phyloP scores from a whole-genome alignment of 2,113 vertebrate species.

The Pseudorectes ferrugineus region DNA sequence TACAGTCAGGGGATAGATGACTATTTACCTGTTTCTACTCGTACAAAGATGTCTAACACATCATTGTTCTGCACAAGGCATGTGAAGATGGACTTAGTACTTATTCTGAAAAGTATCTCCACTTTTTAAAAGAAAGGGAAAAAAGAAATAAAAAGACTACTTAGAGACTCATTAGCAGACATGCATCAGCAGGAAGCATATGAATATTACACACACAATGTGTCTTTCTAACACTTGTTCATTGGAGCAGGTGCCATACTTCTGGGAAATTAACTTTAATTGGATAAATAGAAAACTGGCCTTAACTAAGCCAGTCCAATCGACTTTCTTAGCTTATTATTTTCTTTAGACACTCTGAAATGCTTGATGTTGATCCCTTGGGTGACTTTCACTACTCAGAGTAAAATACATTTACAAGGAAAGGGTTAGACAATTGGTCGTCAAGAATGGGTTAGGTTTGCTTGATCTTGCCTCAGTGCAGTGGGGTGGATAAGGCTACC shows the following conservation, averaged over 20 bases:
- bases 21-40: constrained; percentile 72
- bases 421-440: not conserved
- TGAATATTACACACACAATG: not conserved
- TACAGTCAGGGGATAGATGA: constrained; percentile 65
- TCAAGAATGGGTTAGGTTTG: not conserved
- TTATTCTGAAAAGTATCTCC: constrained; percentile 5
- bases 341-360: not conserved
- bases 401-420: not conserved
- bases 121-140: not conserved
- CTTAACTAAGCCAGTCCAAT: not conserved
- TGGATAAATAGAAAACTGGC: constrained; percentile 2
- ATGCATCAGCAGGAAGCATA: constrained; percentile 2
- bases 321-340: not conserved
- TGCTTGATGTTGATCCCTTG: not conserved
- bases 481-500: not conserved
- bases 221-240: not conserved
- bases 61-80: constrained; percentile 35
- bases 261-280: constrained; percentile 49
- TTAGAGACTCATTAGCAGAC: constrained; percentile 26
- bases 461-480: not conserved
- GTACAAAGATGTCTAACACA: constrained; percentile 61
- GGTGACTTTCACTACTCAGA: not conserved
- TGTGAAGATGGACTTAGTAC: constrained; percentile 23
- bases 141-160: not conserved
- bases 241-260: not conserved